Percentiles rank a stretch among this genome's conserved stretches.
These are phyloP conservation scores for Acanthurus lineatus DNA, from an alignment of 2,797 vertebrate species.

Conservation along the genomic window DNA sequence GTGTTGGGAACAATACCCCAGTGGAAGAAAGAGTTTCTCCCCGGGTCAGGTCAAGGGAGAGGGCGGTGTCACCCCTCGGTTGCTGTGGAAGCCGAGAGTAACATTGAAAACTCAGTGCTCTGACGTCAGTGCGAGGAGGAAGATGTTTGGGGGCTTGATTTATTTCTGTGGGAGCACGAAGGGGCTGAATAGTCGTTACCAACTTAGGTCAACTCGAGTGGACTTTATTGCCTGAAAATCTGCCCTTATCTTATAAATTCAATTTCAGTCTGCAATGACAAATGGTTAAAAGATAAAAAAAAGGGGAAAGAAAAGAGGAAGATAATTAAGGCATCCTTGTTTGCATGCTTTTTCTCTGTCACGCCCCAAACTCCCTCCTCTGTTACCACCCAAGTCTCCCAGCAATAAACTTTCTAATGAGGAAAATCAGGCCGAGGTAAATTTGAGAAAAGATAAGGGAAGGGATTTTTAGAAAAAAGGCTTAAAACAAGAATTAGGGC, in stretches of 20 bases:
- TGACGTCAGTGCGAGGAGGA: slow-evolving; percentile 76
- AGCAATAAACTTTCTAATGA: background rate
- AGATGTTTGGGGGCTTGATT: slow-evolving; percentile 75
- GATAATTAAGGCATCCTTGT: slow-evolving; percentile 15
- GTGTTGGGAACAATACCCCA: slow-evolving; percentile 82
- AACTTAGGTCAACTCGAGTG: slow-evolving; percentile 47
- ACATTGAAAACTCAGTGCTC: slow-evolving; percentile 78
- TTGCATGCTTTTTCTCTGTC: slow-evolving; percentile 3
- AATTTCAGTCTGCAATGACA: slow-evolving; percentile 31
- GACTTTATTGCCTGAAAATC: slow-evolving; percentile 53
- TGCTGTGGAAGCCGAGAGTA: slow-evolving; percentile 82
- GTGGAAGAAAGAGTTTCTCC: slow-evolving; percentile 63
- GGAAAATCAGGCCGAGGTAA: background rate
- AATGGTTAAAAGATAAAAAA: background rate
- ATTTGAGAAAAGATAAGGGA: background rate
- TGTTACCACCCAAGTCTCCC: slow-evolving; percentile 14
- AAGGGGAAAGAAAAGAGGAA: slow-evolving; percentile 8
- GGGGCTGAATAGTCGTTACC: slow-evolving; percentile 61
- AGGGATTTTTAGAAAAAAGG: background rate
- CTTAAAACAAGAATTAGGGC: background rate
- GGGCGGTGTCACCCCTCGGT: slow-evolving; percentile 71
- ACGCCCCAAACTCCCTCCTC: slow-evolving; percentile 2
- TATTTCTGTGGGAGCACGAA: slow-evolving; percentile 78
- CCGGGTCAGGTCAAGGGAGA: slow-evolving; percentile 79
- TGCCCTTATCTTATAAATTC: slow-evolving; percentile 38